These are phyloP conservation scores for Papilio polyxenes DNA, from an alignment of 1,140 invertebrate genomes.

Conservation along the genomic window DNA sequence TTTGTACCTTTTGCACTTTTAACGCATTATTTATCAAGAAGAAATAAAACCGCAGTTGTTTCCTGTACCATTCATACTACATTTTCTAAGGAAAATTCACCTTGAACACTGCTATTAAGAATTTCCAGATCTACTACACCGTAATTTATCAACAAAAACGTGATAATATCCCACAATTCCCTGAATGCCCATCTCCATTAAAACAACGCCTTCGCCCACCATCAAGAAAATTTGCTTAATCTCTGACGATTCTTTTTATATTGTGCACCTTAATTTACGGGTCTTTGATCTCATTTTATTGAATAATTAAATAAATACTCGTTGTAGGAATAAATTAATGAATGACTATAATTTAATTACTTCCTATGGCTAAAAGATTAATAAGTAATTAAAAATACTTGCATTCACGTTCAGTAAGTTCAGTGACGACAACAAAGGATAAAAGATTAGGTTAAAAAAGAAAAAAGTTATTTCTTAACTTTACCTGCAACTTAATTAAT, in stretches of 20 bases:
- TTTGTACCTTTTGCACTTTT: no score
- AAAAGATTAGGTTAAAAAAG: no score
- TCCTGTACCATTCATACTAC: neutral
- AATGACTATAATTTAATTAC: no score
- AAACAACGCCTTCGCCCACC: slow-evolving; percentile 22
- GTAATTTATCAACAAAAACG: slow-evolving; percentile 29
- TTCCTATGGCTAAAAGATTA: no score
- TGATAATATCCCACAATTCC: slow-evolving; percentile 15
- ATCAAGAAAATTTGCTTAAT: slow-evolving; percentile 32
- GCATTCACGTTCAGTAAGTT: no score
- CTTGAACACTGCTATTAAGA: neutral
- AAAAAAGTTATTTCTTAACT: no score
- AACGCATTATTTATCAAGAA: neutral
- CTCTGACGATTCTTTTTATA: slow-evolving; percentile 18
- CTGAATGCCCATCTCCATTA: slow-evolving; percentile 16
- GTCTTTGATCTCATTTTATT: slow-evolving; percentile 7
- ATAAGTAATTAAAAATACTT: no score
- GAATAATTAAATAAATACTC: neutral
- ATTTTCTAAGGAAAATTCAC: neutral
- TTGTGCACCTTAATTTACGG: slow-evolving; percentile 7
- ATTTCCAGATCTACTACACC: neutral
- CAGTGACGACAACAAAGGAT: no score
- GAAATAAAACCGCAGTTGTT: neutral
- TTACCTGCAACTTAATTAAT: no score
- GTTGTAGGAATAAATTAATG: neutral